Conservation (phyloP, 1,140 invertebrate species). For the Drusus annulatus region DNA sequence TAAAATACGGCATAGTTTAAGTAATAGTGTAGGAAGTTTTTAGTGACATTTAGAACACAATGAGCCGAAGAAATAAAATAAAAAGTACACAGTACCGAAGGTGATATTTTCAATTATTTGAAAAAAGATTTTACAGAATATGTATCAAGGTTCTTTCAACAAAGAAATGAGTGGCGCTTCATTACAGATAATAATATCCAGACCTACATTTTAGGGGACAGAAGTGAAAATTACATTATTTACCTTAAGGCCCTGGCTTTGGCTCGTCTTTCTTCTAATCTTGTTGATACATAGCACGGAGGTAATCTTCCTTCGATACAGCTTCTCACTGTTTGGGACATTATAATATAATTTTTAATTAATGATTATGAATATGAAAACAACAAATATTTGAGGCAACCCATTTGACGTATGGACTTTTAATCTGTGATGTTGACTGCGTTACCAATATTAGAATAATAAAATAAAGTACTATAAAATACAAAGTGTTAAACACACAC, state of each 20-base stretch:
- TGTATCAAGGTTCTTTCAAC: background rate
- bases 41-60: background rate
- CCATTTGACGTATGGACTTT: constrained; percentile 17
- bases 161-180: background rate
- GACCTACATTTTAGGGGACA: constrained; percentile 1
- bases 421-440: too few species aligned
- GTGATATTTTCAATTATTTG: background rate
- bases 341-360: constrained; percentile 49
- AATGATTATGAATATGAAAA: constrained; percentile 24
- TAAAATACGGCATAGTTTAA: too few species aligned
- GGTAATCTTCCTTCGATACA: constrained; percentile 76
- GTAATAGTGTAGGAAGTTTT: background rate
- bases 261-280: constrained; percentile 81
- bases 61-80: background rate
- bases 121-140: background rate
- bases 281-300: constrained; percentile 78
- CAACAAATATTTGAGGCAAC: constrained; percentile 30
- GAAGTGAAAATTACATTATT: constrained; percentile 26
- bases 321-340: constrained; percentile 66
- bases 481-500: background rate
- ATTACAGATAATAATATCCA: background rate
- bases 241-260: constrained; percentile 76
- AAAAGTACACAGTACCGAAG: background rate
- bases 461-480: background rate
- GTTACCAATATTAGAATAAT: background rate